Percentiles rank a stretch among this genome's conserved stretches.
Conservation (phyloP, 2,797 vertebrate genomes). For the Choloepus didactylus region DNA sequence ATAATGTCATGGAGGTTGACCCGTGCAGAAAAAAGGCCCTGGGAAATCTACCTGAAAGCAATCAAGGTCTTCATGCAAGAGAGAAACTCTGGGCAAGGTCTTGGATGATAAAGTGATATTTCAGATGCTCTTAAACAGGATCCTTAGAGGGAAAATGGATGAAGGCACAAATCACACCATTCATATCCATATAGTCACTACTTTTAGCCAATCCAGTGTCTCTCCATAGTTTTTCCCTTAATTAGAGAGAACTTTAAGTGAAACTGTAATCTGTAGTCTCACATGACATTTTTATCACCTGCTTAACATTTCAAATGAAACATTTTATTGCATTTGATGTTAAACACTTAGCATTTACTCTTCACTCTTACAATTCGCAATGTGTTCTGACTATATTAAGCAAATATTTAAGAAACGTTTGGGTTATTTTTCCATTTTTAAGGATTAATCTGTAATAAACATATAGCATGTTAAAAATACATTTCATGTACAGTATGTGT, state of each 20-base stretch:
- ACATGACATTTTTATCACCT: constrained; percentile 87
- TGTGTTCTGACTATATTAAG: constrained; percentile 85
- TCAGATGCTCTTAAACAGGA: neutral
- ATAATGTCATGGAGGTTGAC: neutral
- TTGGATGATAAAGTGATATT: neutral
- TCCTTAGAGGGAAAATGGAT: neutral
- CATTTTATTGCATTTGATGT: constrained; percentile 87
- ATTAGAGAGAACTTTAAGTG: constrained; percentile 77
- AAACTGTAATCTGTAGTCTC: constrained; percentile 78
- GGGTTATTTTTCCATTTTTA: constrained; percentile 85
- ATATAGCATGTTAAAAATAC: constrained; percentile 82
- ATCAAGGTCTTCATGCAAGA: neutral
- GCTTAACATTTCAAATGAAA: constrained; percentile 87
- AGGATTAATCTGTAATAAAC: constrained; percentile 87
- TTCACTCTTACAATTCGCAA: constrained; percentile 83
- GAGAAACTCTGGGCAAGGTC: neutral
- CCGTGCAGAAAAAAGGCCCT: neutral
- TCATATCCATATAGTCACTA: neutral
- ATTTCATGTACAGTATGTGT: constrained; percentile 80
- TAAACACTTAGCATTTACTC: constrained; percentile 87
- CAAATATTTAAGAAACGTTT: constrained; percentile 87
- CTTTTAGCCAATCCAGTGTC: constrained; percentile 67
- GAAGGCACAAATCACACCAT: neutral
- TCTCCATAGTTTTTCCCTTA: constrained; percentile 68
- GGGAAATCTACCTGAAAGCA: neutral